Evolutionary conservation across 2,888 invertebrate species (phyloP).

Genomic region (Schizotus pectinicornis): DNA sequence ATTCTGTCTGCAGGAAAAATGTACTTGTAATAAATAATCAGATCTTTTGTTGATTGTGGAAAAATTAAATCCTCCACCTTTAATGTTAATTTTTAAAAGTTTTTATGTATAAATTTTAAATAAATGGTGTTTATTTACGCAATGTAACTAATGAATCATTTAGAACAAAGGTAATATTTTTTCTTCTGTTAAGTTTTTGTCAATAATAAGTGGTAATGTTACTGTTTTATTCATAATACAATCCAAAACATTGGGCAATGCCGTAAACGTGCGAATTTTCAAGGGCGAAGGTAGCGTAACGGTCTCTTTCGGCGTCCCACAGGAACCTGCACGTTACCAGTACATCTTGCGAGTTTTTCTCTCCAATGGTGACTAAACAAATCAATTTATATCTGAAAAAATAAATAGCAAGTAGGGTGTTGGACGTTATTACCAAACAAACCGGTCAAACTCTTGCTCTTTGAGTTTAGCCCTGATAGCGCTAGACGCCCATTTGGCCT

Average conservation of each 20-base stretch:
- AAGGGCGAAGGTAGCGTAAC: conserved; percentile 65
- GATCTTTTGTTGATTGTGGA: background rate
- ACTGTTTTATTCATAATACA: conserved; percentile 69
- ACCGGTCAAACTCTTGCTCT: conserved; percentile 74
- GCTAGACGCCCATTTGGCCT: conserved; percentile 64
- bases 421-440: background rate
- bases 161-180: too few relatives aligned
- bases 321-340: conserved; percentile 68
- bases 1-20: background rate
- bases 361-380: conserved; percentile 69
- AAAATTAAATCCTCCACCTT: background rate
- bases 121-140: background rate
- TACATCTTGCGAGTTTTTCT: conserved; percentile 71
- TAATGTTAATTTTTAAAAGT: background rate
- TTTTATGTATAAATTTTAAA: too few relatives aligned
- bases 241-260: conserved; percentile 69
- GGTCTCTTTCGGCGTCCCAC: conserved; percentile 72
- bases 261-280: conserved; percentile 71
- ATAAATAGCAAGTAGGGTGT: conserved; percentile 3
- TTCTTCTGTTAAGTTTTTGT: too few relatives aligned
- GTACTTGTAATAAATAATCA: conserved; percentile 2
- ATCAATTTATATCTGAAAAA: conserved; percentile 70
- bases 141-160: too few relatives aligned
- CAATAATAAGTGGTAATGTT: too few relatives aligned
- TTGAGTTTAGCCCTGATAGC: conserved; percentile 68